Percentiles rank a stretch among this genome's conserved stretches.
Conservation (phyloP, 2,113 vertebrate species). For the Passer domesticus region DNA sequence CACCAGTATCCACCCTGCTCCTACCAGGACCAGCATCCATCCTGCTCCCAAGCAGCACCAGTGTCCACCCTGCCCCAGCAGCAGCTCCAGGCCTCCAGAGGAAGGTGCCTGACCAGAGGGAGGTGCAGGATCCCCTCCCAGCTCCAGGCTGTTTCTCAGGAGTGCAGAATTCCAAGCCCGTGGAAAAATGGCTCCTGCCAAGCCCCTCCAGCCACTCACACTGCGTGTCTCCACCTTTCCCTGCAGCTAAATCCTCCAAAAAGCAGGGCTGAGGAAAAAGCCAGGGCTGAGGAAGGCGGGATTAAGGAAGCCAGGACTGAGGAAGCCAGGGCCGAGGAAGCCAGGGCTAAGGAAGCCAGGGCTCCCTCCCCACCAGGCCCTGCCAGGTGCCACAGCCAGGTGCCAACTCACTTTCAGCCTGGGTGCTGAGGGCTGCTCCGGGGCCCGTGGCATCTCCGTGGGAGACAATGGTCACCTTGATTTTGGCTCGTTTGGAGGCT, state of each 20-base stretch:
- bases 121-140: not conserved
- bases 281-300: not conserved
- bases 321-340: not conserved
- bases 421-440: conserved; percentile 54
- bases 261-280: not conserved
- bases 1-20: too few species aligned
- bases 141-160: not conserved
- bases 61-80: not conserved
- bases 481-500: conserved; percentile 92
- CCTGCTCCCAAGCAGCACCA: not conserved
- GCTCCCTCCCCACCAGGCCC: not conserved
- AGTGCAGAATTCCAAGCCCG: fast-evolving
- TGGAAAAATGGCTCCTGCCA: not conserved
- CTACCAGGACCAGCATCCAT: not conserved
- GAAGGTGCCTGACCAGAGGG: not conserved
- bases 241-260: not conserved
- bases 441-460: conserved; percentile 82
- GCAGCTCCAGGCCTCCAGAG: not conserved
- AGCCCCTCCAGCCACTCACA: not conserved
- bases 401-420: conserved; percentile 83
- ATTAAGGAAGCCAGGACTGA: not conserved
- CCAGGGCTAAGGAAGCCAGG: not conserved
- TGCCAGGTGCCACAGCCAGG: not conserved
- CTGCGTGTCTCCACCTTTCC: not conserved
- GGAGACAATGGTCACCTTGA: conserved; percentile 95